Percentiles rank a stretch among this genome's conserved stretches.
These are phyloP conservation scores for Aurelia sp. DNA, from an alignment of 30 jellyfish, hydroid and myxozoan genomes.

Conservation along the genomic window DNA sequence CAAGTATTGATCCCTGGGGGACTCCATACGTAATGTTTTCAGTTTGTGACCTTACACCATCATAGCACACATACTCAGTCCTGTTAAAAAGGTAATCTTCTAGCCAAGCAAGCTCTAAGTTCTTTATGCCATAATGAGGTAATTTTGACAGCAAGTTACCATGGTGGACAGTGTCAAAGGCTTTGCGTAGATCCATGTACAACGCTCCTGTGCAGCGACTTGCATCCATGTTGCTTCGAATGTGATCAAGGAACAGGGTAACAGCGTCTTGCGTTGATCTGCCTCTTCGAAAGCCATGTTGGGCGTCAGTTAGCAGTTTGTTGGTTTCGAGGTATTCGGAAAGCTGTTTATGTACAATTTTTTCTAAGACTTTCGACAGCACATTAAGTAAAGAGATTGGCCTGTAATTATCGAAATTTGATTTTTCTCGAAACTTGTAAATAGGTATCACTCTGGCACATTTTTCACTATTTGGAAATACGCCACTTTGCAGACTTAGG, in stretches of 20 bases:
- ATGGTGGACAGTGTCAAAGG: slow-evolving; percentile 42
- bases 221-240: slow-evolving; percentile 17
- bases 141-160: slow-evolving; percentile 52
- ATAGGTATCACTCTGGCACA: slow-evolving; percentile 29
- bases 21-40: too few relatives aligned
- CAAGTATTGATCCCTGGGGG: too few relatives aligned
- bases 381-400: too few relatives aligned
- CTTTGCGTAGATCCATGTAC: slow-evolving; percentile 45
- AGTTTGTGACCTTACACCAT: too few relatives aligned
- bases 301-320: neutral
- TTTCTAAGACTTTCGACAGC: too few relatives aligned
- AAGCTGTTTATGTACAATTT: slow-evolving; percentile 20
- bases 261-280: slow-evolving; percentile 32
- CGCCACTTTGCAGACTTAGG: slow-evolving; percentile 45
- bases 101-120: slow-evolving; percentile 64
- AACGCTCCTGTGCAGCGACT: slow-evolving; percentile 57
- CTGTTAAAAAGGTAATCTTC: slow-evolving; percentile 66
- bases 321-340: slow-evolving; percentile 41
- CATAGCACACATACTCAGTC: slow-evolving; percentile 49
- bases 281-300: too few relatives aligned
- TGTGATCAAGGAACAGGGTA: slow-evolving; percentile 55
- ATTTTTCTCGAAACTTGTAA: too few relatives aligned
- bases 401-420: too few relatives aligned
- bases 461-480: slow-evolving; percentile 58
- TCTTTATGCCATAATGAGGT: slow-evolving; percentile 55